Evolutionary conservation across 2,113 vertebrate genomes (phyloP).

Genomic region (Actenoides hombroni): DNA sequence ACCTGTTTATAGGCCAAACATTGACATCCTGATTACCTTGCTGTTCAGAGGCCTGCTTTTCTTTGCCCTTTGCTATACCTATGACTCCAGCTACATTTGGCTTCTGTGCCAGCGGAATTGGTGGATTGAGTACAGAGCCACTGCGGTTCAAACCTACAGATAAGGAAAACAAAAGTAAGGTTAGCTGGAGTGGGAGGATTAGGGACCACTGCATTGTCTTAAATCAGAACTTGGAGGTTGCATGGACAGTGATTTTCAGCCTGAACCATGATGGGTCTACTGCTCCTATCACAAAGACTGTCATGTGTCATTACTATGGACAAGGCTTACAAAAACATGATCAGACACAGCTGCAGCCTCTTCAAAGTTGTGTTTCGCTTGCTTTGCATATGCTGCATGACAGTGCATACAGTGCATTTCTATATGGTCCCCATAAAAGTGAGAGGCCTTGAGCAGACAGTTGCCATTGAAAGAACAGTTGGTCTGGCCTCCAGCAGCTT

Average conservation of each 20-base stretch:
- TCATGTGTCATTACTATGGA: fast-evolving
- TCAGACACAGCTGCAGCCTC: background rate
- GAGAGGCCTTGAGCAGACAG: background rate
- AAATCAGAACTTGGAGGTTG: background rate
- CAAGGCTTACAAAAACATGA: background rate
- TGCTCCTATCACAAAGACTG: background rate
- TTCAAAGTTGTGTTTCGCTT: background rate
- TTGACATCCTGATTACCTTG: slow-evolving; percentile 70
- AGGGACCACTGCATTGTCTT: background rate
- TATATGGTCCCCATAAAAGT: background rate
- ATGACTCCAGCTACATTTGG: slow-evolving; percentile 74
- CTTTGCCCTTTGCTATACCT: slow-evolving; percentile 80
- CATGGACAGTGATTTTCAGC: background rate
- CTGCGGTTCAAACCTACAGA: slow-evolving; percentile 85
- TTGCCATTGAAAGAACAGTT: background rate
- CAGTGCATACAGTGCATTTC: background rate
- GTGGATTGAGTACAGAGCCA: slow-evolving; percentile 83
- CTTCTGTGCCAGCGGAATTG: slow-evolving; percentile 85
- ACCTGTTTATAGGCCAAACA: background rate
- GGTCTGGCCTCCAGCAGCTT: background rate
- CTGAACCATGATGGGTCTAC: background rate
- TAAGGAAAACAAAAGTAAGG: background rate
- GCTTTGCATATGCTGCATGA: background rate
- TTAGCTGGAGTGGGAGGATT: background rate
- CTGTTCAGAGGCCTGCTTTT: slow-evolving; percentile 84